Conservation (phyloP, 1,140 invertebrate genomes). For the Eupristina koningsbergeri region DNA sequence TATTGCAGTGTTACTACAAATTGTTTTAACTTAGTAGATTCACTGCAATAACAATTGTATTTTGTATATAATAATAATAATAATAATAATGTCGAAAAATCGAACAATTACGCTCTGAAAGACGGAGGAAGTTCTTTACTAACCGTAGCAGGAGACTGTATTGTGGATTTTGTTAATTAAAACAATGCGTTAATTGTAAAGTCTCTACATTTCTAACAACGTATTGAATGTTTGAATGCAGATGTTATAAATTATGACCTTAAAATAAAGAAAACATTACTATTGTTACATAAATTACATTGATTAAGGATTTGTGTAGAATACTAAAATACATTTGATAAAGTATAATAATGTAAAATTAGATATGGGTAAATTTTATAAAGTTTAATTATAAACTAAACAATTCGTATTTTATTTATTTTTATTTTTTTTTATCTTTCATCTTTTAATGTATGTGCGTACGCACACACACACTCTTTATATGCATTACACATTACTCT, state of each 20-base stretch:
- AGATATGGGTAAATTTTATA: slow-evolving; percentile 50
- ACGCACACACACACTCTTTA: no score
- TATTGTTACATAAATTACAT: slow-evolving; percentile 51
- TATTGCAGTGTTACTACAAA: slow-evolving; percentile 9
- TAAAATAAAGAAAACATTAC: slow-evolving; percentile 45
- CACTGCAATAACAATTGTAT: slow-evolving; percentile 15
- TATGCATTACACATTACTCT: background rate
- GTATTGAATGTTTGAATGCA: slow-evolving; percentile 50
- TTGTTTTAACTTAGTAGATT: background rate
- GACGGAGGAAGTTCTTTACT: slow-evolving; percentile 41
- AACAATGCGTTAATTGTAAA: slow-evolving; percentile 46
- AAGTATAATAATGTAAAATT: slow-evolving; percentile 47
- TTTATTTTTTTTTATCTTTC: slow-evolving; percentile 35
- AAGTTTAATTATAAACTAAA: slow-evolving; percentile 47
- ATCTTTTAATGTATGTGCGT: no score
- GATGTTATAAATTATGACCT: slow-evolving; percentile 50
- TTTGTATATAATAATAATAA: slow-evolving; percentile 47
- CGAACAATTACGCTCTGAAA: slow-evolving; percentile 37
- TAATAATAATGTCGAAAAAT: slow-evolving; percentile 43
- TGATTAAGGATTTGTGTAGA: slow-evolving; percentile 47
- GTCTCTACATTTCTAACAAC: slow-evolving; percentile 45
- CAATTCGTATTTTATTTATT: slow-evolving; percentile 42
- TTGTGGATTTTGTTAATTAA: slow-evolving; percentile 40
- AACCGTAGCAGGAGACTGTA: slow-evolving; percentile 35
- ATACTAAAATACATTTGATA: slow-evolving; percentile 45